Base-by-base conservation (phyloP, 53 echinoderm and acorn worm species). In the Zoroaster sp. region DNA sequence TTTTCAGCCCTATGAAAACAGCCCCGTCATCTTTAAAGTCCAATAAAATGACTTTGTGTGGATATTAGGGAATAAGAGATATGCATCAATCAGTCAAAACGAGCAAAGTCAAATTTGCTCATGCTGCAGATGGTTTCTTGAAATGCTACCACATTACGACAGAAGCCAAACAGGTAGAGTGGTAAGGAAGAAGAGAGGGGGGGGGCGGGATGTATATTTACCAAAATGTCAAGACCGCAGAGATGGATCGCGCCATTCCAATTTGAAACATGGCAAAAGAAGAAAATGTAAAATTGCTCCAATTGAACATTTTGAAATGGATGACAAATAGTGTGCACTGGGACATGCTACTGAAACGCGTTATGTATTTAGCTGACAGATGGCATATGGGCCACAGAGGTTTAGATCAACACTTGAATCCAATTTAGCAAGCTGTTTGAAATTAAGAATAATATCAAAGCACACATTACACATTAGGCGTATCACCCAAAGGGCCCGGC, bases 361-460 rank as follows among this genome's bases (percentile, higher is more conserved):
- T 66, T 82, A 82, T 82, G 82, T 82, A 67, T 82, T 82, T 82
- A 82, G 82, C 82, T 82, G 82, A 66, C 82, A 82, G 82, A 82
- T 82, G 82, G 82, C 82, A 82, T 67, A 44, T 67, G 66, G 82
- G 14, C 40, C 82, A 15, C 31, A 41, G 82, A 65, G 82, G 41
- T 82, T 67, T 82, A 42, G 82, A 82, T 82, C 82, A 82, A 82
- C 82, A 82, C 82, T 82, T 35, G 67, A 82, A 82, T 82, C 66
- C 82, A 82, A 82, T 82, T 82, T 82, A 43, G 43, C 82, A 68
- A 68, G 82, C 82, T 82, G 82, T 67, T 82, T 66, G 82, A 82
- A 82, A 82, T 82, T 66, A 82, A 82, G 82, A 82, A 82, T 82
- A 82, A 82, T 82, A 82, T 41, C 67, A 31, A 67, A 42, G 82